A percentile compares a stretch with the other conserved stretches of the same genome.
Conservation (phyloP, 1,140 invertebrate species). For the Teleopsis dalmanni region DNA sequence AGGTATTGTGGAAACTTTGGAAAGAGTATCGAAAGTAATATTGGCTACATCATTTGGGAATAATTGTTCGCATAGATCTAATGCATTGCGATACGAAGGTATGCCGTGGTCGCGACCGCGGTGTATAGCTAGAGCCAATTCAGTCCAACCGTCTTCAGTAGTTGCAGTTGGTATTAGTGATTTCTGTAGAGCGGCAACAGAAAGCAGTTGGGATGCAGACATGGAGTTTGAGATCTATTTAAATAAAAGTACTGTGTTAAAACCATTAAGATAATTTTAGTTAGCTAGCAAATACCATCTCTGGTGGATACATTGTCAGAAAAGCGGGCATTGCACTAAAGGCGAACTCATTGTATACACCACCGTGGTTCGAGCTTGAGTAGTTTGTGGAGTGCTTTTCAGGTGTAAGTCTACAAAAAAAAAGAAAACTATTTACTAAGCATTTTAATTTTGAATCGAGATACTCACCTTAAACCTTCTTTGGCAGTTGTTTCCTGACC, state of each 20-base stretch:
- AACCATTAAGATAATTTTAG: not conserved
- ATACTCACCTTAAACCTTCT: constrained; percentile 47
- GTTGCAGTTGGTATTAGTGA: constrained; percentile 37
- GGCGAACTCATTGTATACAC: constrained; percentile 58
- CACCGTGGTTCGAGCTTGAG: constrained; percentile 59
- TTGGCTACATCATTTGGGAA: constrained; percentile 38
- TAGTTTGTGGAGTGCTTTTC: constrained; percentile 53
- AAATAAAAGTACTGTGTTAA: not conserved
- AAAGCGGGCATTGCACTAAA: constrained; percentile 68
- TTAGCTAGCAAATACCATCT: constrained; percentile 20
- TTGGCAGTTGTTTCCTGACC: constrained; percentile 47
- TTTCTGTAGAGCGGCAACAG: constrained; percentile 45
- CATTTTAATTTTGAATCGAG: not conserved
- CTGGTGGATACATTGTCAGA: constrained; percentile 60
- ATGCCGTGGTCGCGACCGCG: constrained; percentile 86
- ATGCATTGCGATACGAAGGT: constrained; percentile 64
- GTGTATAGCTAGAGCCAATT: constrained; percentile 52
- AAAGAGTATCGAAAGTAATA: constrained; percentile 31
- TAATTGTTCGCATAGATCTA: constrained; percentile 52
- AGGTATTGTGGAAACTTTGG: constrained; percentile 26
- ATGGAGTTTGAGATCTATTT: constrained; percentile 28
- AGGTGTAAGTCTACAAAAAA: constrained; percentile 23
- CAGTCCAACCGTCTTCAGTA: constrained; percentile 46
- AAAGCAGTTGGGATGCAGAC: constrained; percentile 46
- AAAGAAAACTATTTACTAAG: not conserved